Evolutionary conservation across 2,888 invertebrate species (phyloP), one percentile per base, ranked within the genome.

Genomic region (Campoplex nolae): DNA sequence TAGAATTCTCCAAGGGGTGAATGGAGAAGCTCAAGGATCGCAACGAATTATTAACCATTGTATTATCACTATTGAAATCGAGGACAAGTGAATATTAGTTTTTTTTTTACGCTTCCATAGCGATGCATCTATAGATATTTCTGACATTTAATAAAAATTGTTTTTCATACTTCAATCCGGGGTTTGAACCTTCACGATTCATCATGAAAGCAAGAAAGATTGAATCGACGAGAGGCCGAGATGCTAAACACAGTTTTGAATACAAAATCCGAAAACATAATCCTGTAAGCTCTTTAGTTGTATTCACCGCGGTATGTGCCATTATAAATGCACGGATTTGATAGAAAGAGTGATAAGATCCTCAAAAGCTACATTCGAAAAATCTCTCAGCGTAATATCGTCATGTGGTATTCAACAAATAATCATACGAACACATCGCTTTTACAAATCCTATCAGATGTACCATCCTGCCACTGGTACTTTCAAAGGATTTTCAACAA

Each of bases 31-130:
- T 68, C 56, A 18, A 67, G 74, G 32, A 54, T 42, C 42, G 48
- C 35, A 23, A 73, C 51, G 71, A 80, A 73, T 80, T 56, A 78
- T 78, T 51, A 48, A 70, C 78, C n/a, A 56, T 45, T 48, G 45
- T 58, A n/a, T 32, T 62, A 28, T 58, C 28, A 16, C 48, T 0
- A 7, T 54, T 7, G 4, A 75, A 82, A 68, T 56, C 65, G 62
- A 48, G 54, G 68, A 48, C 42, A 48, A 80, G 42, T 42, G 68
- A 78, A 70, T 32, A 35, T 56, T 54, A 16, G 23, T 23, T 23
- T 23, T 54, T 54, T 65, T 35, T 11, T 35, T 11, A 38, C 3
- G 38, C 38, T 6, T 38, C 38, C 1, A 6, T 4, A 38, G 38
- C 3, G 38, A 38, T 38, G 38, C 38, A 38, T 38, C 38, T 6